Base-by-base conservation (phyloP, 1,140 invertebrate species). In the Diuraphis noxia region DNA sequence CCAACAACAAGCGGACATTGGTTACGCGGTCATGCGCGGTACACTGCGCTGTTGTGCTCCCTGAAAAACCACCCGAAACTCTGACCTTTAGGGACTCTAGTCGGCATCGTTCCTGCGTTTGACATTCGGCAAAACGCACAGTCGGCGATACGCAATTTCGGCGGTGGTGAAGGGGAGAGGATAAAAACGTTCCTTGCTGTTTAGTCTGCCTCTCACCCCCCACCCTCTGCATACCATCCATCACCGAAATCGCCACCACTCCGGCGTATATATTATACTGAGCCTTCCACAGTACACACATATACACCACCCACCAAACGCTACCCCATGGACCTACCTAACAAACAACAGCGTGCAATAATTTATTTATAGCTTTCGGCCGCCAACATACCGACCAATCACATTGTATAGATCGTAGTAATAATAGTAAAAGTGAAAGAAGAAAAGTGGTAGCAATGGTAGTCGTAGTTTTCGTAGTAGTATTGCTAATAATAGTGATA, bases 51-150 rank as follows among this genome's bases (percentile, higher is more conserved):
- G 40, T 46, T n/a, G 17, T 46, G 4, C 41, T 10, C n/a, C 43
- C 40, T 36, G 84, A 49, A 86, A 72, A 79, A 43, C 88, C 41
- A 72, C 30, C 56, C 49, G 52, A 23, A 40, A 41, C 56, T 52
- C 41, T 79, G 88, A 90, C 88, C 88, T 90, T 90, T 79, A 36
- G 72, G 72, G 72, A 88, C 38, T n/a, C 23, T 6, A 30, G 19
- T 72, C 63, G 30, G n/a, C 63, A 8, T 40, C 34, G 21, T 21
- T 34, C 63, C 63, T 90, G 88, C 40, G 41, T 90, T 77, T 90
- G 88, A 90, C 88, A 90, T 79, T 90, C 88, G 72, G 72, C 88
- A 90, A 90, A 90, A 79, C 40, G 88, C 88, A 90, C 63, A 30
- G 40, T 79, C 38, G 88, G n/a, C 88, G 21, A 77, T 90, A 77